phyloP scores from a whole-genome alignment of 2,113 vertebrate species.

The Hydrochoerus hydrochaeris region DNA sequence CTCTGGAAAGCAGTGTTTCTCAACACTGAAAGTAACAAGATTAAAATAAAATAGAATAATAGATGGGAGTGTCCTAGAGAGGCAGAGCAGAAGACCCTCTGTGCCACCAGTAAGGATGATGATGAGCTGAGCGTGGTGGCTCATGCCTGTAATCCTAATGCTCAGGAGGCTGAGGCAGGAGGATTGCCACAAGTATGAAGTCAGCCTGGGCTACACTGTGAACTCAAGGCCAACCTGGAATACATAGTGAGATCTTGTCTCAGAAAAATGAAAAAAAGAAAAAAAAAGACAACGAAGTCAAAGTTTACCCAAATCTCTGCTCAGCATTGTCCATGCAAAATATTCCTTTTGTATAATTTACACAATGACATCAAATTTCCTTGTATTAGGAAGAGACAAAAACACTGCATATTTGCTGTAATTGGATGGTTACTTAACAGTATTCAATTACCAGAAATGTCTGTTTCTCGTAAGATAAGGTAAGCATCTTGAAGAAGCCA shows the following conservation, averaged over 20 bases:
- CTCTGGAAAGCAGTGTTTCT: neutral
- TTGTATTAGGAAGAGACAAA: conserved; percentile 42
- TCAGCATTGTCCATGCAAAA: neutral
- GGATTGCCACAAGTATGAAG: too few relatives aligned
- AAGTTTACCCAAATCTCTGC: neutral
- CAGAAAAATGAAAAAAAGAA: too few relatives aligned
- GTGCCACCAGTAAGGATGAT: accelerated
- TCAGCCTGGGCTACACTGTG: too few relatives aligned
- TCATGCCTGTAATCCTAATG: too few relatives aligned
- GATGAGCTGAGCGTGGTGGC: neutral
- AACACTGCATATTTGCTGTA: neutral
- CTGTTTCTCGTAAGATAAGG: conserved; percentile 54
- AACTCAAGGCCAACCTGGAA: too few relatives aligned
- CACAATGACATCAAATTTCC: conserved; percentile 49
- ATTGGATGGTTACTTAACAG: conserved; percentile 48
- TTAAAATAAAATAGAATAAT: neutral
- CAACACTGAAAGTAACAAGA: neutral
- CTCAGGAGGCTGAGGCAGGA: too few relatives aligned
- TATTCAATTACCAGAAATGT: conserved; percentile 41
- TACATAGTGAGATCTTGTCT: too few relatives aligned
- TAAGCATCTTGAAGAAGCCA: conserved; percentile 26
- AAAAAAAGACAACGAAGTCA: too few relatives aligned
- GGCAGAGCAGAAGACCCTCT: neutral
- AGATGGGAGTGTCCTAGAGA: neutral
- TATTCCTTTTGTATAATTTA: neutral